phyloP scores from a whole-genome alignment of 2,113 vertebrate genomes.

The Talpa occidentalis region DNA sequence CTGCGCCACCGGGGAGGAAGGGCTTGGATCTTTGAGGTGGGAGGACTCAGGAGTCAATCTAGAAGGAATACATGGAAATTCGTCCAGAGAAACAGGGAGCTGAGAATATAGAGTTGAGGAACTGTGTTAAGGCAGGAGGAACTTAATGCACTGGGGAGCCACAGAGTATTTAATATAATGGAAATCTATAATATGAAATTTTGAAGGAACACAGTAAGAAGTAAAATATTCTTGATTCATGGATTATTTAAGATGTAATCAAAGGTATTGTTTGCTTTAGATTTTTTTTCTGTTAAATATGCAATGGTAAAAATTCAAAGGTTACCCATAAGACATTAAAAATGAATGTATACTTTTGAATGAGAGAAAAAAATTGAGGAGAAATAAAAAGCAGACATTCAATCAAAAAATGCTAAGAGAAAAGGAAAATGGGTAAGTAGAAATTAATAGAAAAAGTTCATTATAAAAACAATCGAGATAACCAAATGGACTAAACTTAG shows the following conservation, averaged over 20 bases:
- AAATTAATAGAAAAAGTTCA: constrained; percentile 11
- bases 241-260: background rate
- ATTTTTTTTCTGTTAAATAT: background rate
- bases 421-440: background rate
- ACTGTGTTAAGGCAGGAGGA: background rate
- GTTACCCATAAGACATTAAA: background rate
- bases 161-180: background rate
- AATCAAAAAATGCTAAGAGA: constrained; percentile 5
- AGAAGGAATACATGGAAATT: background rate
- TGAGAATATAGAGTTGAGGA: background rate
- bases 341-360: background rate
- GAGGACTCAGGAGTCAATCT: background rate
- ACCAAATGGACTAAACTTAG: constrained; percentile 6
- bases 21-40: background rate
- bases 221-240: background rate
- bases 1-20: too few relatives aligned
- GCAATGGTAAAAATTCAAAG: background rate
- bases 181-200: background rate
- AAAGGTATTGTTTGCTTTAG: background rate
- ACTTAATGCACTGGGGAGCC: background rate
- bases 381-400: background rate
- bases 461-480: background rate
- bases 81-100: background rate
- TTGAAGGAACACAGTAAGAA: background rate
- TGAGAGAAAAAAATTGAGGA: background rate